phyloP scores from a whole-genome alignment of 2,797 vertebrate species.

The Protonibea diacanthus region DNA sequence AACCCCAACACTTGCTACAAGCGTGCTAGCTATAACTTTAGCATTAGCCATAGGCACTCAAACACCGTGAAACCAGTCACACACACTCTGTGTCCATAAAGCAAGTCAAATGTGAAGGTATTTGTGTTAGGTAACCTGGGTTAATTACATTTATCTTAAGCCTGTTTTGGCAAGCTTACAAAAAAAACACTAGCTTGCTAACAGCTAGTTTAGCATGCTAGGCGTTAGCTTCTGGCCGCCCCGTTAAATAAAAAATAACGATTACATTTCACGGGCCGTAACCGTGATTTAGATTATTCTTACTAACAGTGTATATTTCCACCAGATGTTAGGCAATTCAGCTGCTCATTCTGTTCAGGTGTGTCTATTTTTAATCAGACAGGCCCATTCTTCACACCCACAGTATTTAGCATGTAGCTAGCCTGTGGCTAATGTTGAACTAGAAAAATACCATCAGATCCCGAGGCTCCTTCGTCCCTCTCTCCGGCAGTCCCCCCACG shows the following conservation, averaged over 20 bases:
- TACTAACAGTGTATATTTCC: fast-evolving
- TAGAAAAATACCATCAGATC: constrained; percentile 83
- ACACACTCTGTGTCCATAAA: fast-evolving
- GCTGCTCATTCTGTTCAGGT: not conserved
- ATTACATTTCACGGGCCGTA: too few species aligned
- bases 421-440: constrained; percentile 27
- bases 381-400: constrained; percentile 4
- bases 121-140: fast-evolving
- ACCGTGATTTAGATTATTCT: too few species aligned
- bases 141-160: fast-evolving
- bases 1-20: not conserved
- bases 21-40: not conserved
- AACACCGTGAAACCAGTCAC: fast-evolving
- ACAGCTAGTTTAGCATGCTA: constrained; percentile 39
- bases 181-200: not conserved
- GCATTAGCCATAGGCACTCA: not conserved
- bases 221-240: not conserved
- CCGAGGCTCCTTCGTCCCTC: constrained; percentile 86
- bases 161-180: not conserved
- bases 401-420: constrained; percentile 38
- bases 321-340: fast-evolving
- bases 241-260: not conserved
- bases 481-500: constrained; percentile 77
- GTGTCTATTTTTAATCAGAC: not conserved
- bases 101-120: not conserved